Base-by-base conservation (phyloP, 2,888 invertebrate genomes). In the Pimpla rufipes region DNA sequence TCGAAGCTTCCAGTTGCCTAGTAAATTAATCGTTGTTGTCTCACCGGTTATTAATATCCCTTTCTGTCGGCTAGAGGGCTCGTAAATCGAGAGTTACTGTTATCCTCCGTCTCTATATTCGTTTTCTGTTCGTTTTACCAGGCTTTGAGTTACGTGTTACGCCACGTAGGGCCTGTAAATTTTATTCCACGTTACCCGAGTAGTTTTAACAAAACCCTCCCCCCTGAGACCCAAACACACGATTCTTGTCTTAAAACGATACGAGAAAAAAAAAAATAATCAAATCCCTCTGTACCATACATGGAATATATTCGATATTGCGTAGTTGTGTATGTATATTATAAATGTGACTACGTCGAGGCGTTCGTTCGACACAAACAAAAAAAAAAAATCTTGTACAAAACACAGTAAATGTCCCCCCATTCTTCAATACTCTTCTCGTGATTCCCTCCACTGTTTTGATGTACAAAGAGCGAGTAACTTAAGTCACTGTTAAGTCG, bases 11-110 rank as follows among this genome's bases (percentile, higher is more conserved):
- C 52, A 70, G 74, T 52, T 75, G 68, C 55, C 80, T 73, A 62
- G 68, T 80, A 80, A 80, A 75, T 75, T 74, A 75, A 80, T 80
- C 80, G 80, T 75, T 80, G 80, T 80, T 75, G 75, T 75, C 68
- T 67, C 55, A 66, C 40, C 80, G 68, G 35, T 52, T 64, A 75
- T 80, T 57, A 55, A 67, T 67, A 62, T 37, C 37, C 55, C 47
- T 68, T 59, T 13, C 45, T 18, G 50, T 68, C 68, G 50, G 18
- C 68, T 75, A 70, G 62, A 75, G 42, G 73, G 11, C 71, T 79
- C 79, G 35, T 71, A 62, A 59, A 52, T 62, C 71, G 52, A 42
- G 29, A 13, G 10, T 68, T 37, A 68, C 50, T 62, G 40, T 59
- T 70, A 16, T 37, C 13, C n/a, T 57, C 16, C 16, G 16, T 18